Conservation (phyloP, 2,113 vertebrate genomes). For the Nannobrachium achirus region DNA sequence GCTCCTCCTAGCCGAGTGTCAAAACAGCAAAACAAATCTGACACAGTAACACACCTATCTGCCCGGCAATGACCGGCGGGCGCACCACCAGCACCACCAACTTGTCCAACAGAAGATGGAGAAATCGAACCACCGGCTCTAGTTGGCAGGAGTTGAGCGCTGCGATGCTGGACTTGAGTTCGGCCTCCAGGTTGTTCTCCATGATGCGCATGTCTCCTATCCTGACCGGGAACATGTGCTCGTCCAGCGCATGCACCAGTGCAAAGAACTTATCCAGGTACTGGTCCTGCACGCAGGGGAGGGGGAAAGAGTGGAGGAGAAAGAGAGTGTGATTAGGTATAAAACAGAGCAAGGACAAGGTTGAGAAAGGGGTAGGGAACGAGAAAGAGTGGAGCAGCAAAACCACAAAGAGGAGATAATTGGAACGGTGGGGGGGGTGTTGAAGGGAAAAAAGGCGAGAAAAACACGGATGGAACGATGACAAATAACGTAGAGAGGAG, state of each 20-base stretch:
- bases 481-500: background rate
- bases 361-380: background rate
- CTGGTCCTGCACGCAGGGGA: conserved; percentile 84
- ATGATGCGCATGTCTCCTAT: conserved; percentile 98
- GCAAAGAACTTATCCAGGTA: conserved; percentile 98
- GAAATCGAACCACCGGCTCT: conserved; percentile 96
- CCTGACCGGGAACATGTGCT: conserved; percentile 97
- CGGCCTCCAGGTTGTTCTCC: conserved; percentile 97
- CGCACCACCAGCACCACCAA: conserved; percentile 95
- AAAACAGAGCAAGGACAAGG: background rate
- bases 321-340: background rate
- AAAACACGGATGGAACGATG: background rate
- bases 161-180: conserved; percentile 95
- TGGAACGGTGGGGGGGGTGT: background rate
- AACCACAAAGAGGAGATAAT: background rate
- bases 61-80: conserved; percentile 95
- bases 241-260: conserved; percentile 95
- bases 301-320: background rate
- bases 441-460: too few relatives aligned
- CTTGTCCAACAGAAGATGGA: conserved; percentile 97
- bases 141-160: conserved; percentile 93
- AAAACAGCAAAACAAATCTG: background rate
- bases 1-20: background rate
- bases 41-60: conserved; percentile 86
- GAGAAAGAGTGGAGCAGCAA: background rate